Evolutionary conservation across 2,888 invertebrate species (phyloP), one percentile per base, ranked within the genome.

Genomic region (Acronicta aceris): DNA sequence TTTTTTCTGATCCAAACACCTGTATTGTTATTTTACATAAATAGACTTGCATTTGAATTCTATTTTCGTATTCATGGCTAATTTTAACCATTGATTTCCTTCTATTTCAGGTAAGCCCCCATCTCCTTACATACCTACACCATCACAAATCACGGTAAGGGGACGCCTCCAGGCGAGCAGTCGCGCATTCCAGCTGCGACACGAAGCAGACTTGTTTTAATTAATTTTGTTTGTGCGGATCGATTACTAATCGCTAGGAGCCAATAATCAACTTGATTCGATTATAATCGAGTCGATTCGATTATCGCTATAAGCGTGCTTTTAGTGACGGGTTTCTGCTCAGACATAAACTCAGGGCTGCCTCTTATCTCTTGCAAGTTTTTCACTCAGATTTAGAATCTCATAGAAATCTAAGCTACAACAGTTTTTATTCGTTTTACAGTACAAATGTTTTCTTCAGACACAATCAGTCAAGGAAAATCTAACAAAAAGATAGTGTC

Each of bases 181-280:
- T 15, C n/a, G 7, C 58, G 38, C 49, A 40, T 45, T 36, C 53
- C 50, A 50, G 36, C 33, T 10, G 30, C 49, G 9, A 43, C 46
- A 16, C 40, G 12, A 15, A 47, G 8, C 47, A n/a, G 60, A 63
- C 55, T 64, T 55, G 41, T 74, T 65, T 67, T 59, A 76, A 76
- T 71, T 65, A 72, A 69, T 65, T 71, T 57, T 42, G 56, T 63
- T 62, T 30, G 59, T 43, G 36, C 47, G 38, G 50, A 55, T 59
- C 65, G 59, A 57, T 64, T 51, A 58, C 69, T 69, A 78, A 72
- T 75, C 61, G 55, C 59, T 42, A 45, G 56, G 43, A 65, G 49
- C 47, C 58, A 65, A 66, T 71, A 72, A 78, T 76, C 79, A 71
- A 69, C 58, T 63, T 52, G 49, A 57, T 59, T 75, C 59, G 45